Percentiles rank a stretch among this genome's conserved stretches.
Conservation (phyloP, 1,140 invertebrate species). For the Lamellibrachia luymesi region DNA sequence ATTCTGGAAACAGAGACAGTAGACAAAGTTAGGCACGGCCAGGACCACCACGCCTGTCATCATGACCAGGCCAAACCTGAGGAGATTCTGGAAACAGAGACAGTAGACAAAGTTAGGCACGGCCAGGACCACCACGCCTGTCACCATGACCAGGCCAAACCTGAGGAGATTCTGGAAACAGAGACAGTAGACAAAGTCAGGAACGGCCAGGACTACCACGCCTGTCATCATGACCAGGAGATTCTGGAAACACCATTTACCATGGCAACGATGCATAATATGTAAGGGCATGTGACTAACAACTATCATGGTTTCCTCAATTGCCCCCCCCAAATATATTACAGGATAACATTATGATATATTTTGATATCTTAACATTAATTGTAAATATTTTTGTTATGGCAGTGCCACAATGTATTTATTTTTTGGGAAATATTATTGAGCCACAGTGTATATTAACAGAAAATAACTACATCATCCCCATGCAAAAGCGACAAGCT, state of each 20-base stretch:
- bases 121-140: conserved; percentile 55
- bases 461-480: too few species aligned
- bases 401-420: too few species aligned
- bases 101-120: conserved; percentile 55
- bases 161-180: conserved; percentile 53
- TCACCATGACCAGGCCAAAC: conserved; percentile 50
- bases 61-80: conserved; percentile 52
- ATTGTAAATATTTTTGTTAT: too few species aligned
- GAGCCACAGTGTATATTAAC: too few species aligned
- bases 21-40: conserved; percentile 56
- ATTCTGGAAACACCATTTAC: conserved; percentile 45
- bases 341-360: too few species aligned
- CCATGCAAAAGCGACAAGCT: too few species aligned
- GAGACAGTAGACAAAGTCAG: conserved; percentile 50
- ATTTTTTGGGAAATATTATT: too few species aligned
- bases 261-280: too few species aligned
- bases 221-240: conserved; percentile 54
- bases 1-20: conserved; percentile 45
- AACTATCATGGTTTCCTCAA: too few species aligned
- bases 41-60: conserved; percentile 56
- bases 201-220: conserved; percentile 54
- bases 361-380: too few species aligned
- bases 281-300: too few species aligned
- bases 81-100: conserved; percentile 48
- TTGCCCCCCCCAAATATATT: too few species aligned